phyloP scores from a whole-genome alignment of 2,113 vertebrate species.

The Ctenomys sociabilis region DNA sequence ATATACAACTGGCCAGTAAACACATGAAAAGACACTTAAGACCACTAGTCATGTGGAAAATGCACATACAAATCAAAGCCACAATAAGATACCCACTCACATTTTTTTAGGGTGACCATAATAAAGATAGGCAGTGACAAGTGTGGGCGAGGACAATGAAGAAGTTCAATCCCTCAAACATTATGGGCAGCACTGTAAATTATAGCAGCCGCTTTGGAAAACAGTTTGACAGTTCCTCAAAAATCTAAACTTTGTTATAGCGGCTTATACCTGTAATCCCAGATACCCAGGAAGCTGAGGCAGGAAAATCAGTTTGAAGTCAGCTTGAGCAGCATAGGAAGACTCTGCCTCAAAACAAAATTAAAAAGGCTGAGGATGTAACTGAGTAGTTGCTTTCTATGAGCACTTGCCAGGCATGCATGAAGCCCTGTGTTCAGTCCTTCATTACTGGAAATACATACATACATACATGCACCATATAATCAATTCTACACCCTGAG shows the following conservation, averaged over 20 bases:
- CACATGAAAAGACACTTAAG: background rate
- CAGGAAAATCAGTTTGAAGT: background rate
- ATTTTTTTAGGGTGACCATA: background rate
- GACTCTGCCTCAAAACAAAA: background rate
- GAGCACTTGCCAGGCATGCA: background rate
- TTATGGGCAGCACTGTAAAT: background rate
- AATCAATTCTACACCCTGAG: background rate
- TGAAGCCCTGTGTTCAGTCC: background rate
- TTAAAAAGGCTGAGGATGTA: background rate
- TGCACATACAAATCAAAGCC: background rate
- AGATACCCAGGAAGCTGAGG: background rate
- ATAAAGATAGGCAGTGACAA: background rate
- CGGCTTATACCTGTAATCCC: background rate
- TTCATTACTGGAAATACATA: background rate
- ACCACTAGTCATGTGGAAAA: background rate
- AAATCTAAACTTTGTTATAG: background rate
- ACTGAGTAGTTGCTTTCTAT: background rate
- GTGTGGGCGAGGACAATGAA: background rate
- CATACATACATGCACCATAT: background rate
- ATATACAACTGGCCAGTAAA: background rate
- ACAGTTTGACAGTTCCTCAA: background rate
- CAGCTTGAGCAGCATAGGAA: background rate
- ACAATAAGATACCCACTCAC: background rate
- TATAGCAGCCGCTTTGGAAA: background rate
- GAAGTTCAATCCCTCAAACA: background rate